A percentile compares a stretch with the other conserved stretches of the same genome.
Evolutionary conservation across 2,113 vertebrate species (phyloP).

Genomic region (Hemichromis elongatus): DNA sequence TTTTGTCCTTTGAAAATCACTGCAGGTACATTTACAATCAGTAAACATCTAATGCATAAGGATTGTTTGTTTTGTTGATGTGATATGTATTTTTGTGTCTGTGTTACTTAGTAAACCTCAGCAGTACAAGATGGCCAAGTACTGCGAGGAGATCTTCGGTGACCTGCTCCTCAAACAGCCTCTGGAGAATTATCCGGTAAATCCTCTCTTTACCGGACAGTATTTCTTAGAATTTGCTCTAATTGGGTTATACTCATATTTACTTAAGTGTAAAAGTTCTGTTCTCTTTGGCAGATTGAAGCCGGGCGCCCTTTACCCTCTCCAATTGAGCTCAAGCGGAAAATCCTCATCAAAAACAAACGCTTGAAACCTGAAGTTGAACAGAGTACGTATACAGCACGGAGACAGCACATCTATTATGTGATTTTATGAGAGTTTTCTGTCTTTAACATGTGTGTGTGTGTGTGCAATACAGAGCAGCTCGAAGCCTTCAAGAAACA

Average conservation of each 20-base stretch:
- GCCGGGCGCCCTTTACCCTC: slow-evolving; percentile 85
- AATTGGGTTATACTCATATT: neutral
- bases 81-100: neutral
- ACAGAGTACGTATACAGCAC: slow-evolving; percentile 81
- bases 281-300: slow-evolving; percentile 80
- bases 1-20: slow-evolving; percentile 98
- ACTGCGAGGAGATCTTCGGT: slow-evolving; percentile 96
- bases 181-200: slow-evolving; percentile 86
- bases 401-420: neutral
- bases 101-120: slow-evolving; percentile 86
- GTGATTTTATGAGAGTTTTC: neutral
- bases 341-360: slow-evolving; percentile 99
- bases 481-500: slow-evolving; percentile 94
- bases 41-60: neutral
- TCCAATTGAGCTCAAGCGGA: slow-evolving; percentile 91
- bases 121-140: slow-evolving; percentile 99
- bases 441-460: slow-evolving; percentile 14
- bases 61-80: neutral
- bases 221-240: neutral
- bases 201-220: slow-evolving; percentile 32
- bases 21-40: slow-evolving; percentile 81
- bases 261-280: neutral
- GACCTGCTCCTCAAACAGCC: slow-evolving; percentile 92
- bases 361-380: slow-evolving; percentile 97
- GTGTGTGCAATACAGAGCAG: slow-evolving; percentile 80